Base-by-base conservation (phyloP, 1,140 invertebrate genomes). In the Zaprionus gabonicus region DNA sequence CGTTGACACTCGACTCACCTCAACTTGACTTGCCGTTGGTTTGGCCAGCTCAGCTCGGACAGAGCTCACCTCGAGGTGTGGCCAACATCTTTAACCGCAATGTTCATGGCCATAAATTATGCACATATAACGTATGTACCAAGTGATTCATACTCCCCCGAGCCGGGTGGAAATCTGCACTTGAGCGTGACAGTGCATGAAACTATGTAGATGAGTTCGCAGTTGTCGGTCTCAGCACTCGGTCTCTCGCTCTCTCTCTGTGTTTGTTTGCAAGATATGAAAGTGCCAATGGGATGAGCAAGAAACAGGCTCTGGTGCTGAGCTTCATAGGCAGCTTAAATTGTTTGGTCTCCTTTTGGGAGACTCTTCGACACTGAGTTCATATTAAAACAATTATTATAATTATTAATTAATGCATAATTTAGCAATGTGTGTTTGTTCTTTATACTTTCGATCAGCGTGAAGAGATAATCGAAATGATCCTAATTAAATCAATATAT, bases 1-100 rank as follows among this genome's bases (percentile, higher is more conserved):
- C 41, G 55, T 27, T 31, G 65, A 36, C 71, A 59, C 36, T 58
- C 20, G 17, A n/a, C 55, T 31, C 28, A 12, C 46, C 46, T 44
- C 41, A 44, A n/a, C 41, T 44, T 6, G 41, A n/a, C 41, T 44
- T 7, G n/a, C 41, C 41, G 0, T 17, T n/a, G 41, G 1, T 7
- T 2, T 17, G 13, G 36, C 13, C 36, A 38, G 6, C 41, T 44
- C 41, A 17, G n/a, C 15, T 44, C 6, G 0, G 41, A 7, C 2
- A 7, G 6, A 44, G n/a, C 41, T 44, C 41, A 44, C 41, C 41
- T 44, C 41, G 41, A 44, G 15, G 17, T 51, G 46, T 51, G 46
- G 20, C 46, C 46, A 23, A 51, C 46, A 51, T 51, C 46, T 51
- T 51, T 51, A 51, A 51, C 46, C 46, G 46, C 20, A 51, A 23